Evolutionary conservation across 2,113 vertebrate species (phyloP), one percentile per base, ranked within the genome.

Genomic region (Phycodurus eques): DNA sequence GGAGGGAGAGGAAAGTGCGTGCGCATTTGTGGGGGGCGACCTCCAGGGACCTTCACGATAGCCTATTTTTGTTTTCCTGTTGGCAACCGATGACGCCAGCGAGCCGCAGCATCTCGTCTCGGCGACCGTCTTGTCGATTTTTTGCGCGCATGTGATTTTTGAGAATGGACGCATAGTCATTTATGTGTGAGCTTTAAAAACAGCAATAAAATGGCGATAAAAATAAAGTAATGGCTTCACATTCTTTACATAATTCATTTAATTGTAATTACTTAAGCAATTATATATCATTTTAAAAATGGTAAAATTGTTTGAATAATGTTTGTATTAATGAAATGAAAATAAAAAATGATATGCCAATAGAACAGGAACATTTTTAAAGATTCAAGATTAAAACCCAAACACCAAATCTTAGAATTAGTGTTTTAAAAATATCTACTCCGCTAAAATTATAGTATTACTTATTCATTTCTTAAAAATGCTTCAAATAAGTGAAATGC

Each of bases 41-140:
- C 59, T 35, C 27, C 7, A 19, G 59, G 33, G 59, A 61, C 14
- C 59, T 8, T 19, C 59, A 35, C 35, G 35, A 35, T 61, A 17
- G 59, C 17, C 59, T 61, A 61, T 61, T 61, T 61, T 61, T 61
- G 17, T 35, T 61, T 61, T 61, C 35, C 59, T 3, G 59, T 27
- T 33, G 31, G 57, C 57, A 60, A 60, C 12, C 27, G 27, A 31
- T 27, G 13, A 33, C 59, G 31, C 31, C 31, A 19, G 15, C 15
- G 2, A 35, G 31, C 53, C 22, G 53, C 53, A 6, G 35, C 35
- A 39, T 39, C 35, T 39, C 35, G 35, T 3, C 35, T 39, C 6
- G 35, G 3, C 20, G 20, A 56, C 20, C 31, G 7, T 19, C 31
- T 8, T 17, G 31, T 61, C 6, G 14, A 59, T 14, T 10, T 31